Evolutionary conservation across 1,140 invertebrate species (phyloP), one percentile per base, ranked within the genome.

Genomic region (Drosophila willistoni): DNA sequence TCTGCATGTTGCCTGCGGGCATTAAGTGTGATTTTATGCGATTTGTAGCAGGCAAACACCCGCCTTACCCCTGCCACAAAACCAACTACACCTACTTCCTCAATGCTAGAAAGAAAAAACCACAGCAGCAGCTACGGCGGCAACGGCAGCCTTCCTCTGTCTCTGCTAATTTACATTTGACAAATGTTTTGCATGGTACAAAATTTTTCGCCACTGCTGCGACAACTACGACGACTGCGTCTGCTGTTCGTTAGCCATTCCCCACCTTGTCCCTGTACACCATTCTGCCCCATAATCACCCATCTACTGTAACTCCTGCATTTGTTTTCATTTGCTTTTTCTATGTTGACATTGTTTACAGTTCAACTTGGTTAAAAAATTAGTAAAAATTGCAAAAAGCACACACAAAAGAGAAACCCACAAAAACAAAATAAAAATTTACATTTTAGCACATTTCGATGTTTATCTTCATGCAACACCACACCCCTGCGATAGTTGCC

Each of bases 1-100:
- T 51, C 44, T 76, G 82, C 71, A 77, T 80, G 81, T 75, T 81
- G 83, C 83, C 83, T 87, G 83, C 83, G 83, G 83, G 83, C 83
- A 86, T 86, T 86, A 86, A 87, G 83, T 86, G 83, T 87, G 83
- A 87, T 86, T 86, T 86, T 86, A 87, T 86, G 76, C 83, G 83
- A 83, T 86, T 87, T 87, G 83, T 87, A 79, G 66, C 79, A 71
- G 71, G 65, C 59, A 70, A 66, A 70, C 73, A 64, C 57, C 76
- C 33, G 66, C 56, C 61, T 64, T 62, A 55, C 51, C 51, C 42
- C 3, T 41, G 33, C 33, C 62, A 36, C 54, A 64, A 5, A 61
- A 42, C 39, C 51, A 17, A n/a, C 60, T 33, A 61, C 57, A 36
- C 59, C 22, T 55, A 41, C 25, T 19, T 39, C 47, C 64, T 42